These are phyloP conservation scores for Microctenopoma steveboyesi DNA, from an alignment of 2,797 vertebrate genomes.

Conservation along the genomic window DNA sequence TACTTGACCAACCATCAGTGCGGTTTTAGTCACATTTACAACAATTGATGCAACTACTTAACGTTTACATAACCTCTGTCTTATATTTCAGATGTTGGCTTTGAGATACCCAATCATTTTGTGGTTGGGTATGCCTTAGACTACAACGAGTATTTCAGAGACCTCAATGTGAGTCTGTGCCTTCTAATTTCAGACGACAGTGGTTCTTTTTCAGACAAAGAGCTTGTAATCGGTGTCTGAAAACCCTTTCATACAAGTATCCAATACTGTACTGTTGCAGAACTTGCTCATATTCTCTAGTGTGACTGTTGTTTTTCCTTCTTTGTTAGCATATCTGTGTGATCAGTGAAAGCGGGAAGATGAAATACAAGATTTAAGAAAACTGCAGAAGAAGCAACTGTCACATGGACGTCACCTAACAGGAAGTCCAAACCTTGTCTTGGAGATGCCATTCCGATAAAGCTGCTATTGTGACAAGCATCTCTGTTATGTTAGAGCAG, in stretches of 20 bases:
- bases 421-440: slow-evolving; percentile 49
- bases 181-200: slow-evolving; percentile 10
- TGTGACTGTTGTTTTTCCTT: slow-evolving; percentile 30
- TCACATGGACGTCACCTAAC: slow-evolving; percentile 41
- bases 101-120: slow-evolving; percentile 94
- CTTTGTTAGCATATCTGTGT: slow-evolving; percentile 91
- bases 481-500: slow-evolving; percentile 45
- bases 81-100: slow-evolving; percentile 88
- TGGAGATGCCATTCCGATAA: slow-evolving; percentile 31
- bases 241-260: background rate
- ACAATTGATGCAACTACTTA: slow-evolving; percentile 18
- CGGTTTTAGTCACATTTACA: slow-evolving; percentile 24
- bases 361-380: slow-evolving; percentile 90
- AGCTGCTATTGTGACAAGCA: slow-evolving; percentile 54
- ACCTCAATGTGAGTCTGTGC: slow-evolving; percentile 88
- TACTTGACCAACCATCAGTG: slow-evolving; percentile 59
- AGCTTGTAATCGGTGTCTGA: slow-evolving; percentile 3
- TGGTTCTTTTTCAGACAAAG: slow-evolving; percentile 5
- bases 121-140: slow-evolving; percentile 96
- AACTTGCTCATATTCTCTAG: background rate
- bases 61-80: slow-evolving; percentile 19
- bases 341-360: slow-evolving; percentile 91
- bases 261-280: background rate
- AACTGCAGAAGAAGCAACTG: slow-evolving; percentile 20
- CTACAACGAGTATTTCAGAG: slow-evolving; percentile 96